Evolutionary conservation across 2,888 invertebrate species (phyloP), one percentile per base, ranked within the genome.

Genomic region (Athalia cordata): DNA sequence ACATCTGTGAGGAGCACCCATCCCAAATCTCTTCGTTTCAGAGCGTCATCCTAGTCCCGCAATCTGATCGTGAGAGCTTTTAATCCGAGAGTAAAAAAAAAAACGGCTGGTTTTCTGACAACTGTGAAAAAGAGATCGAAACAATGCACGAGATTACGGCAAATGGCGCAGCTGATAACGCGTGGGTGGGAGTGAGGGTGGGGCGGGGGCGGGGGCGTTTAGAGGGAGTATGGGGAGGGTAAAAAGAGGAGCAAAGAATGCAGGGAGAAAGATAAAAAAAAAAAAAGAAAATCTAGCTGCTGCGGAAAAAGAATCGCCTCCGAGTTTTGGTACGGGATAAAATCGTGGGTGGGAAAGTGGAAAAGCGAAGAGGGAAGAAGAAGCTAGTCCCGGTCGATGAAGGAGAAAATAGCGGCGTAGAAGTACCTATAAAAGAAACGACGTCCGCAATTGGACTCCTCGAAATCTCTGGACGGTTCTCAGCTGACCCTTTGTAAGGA

Each of bases 51-150:
- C 64, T 11, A 9, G 50, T 61, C 59, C 13, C 5, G 62, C 43
- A 75, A 75, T 75, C 75, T 52, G 75, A 75, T 61, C 15, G 75
- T n/a, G 62, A 75, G 50, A 52, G 75, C 75, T 64, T 52, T 61
- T 75, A 75, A 75, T 75, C 75, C 62, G 47, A 29, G 64, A 75
- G 72, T 45, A 45, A 75, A 15, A 75, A 50, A 15, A 45, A 43
- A 66, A 13, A 29, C 45, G 55, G 55, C 57, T 15, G 43, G 75
- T 49, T 62, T 15, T 29, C 15, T 29, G 78, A 65, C 29, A 62
- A 72, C 50, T 72, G 74, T 61, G 66, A 61, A 70, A 68, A 78
- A 72, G 78, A 78, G 78, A 78, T 78, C 74, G 78, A 78, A 78
- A 78, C 78, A 72, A 72, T 65, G 78, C 64, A 43, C 47, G 72